A percentile compares a stretch with the other conserved stretches of the same genome.
Conservation (phyloP, 37 sponge, comb jelly and placozoan genomes). For the Ianthella basta region DNA sequence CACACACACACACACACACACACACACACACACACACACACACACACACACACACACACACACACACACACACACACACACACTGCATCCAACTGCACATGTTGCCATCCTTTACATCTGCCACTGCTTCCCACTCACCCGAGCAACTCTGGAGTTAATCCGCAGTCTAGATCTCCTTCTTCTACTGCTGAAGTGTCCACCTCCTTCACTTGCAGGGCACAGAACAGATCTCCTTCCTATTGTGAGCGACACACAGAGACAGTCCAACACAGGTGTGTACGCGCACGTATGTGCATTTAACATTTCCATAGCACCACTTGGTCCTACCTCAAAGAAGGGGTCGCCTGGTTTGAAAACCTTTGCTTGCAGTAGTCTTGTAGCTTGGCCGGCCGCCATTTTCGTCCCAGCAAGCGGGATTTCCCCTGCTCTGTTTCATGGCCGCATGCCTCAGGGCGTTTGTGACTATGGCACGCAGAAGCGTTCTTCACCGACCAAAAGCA, state of each 20-base stretch:
- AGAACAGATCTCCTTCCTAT: conserved; percentile 4
- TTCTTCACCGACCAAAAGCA: background rate
- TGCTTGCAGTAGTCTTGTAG: conserved; percentile 2
- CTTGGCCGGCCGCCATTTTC: background rate
- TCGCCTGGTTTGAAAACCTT: background rate
- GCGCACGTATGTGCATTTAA: background rate
- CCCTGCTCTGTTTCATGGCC: background rate
- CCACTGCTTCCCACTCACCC: too few species aligned
- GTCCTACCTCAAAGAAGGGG: conserved; percentile 7
- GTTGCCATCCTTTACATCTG: too few species aligned
- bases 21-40: too few species aligned
- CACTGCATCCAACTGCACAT: too few species aligned
- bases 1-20: too few species aligned
- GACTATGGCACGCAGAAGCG: background rate
- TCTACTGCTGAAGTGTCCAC: background rate
- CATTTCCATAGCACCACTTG: background rate
- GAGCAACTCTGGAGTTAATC: too few species aligned
- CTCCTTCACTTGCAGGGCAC: background rate
- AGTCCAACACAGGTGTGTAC: background rate
- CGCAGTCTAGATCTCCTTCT: background rate
- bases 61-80: too few species aligned
- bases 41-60: too few species aligned
- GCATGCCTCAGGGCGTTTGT: background rate
- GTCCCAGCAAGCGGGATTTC: background rate
- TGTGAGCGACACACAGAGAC: background rate